Percentiles rank a stretch among this genome's conserved stretches.
phyloP scores from a whole-genome alignment of 2,113 vertebrate species.

The Baryphthengus martii region DNA sequence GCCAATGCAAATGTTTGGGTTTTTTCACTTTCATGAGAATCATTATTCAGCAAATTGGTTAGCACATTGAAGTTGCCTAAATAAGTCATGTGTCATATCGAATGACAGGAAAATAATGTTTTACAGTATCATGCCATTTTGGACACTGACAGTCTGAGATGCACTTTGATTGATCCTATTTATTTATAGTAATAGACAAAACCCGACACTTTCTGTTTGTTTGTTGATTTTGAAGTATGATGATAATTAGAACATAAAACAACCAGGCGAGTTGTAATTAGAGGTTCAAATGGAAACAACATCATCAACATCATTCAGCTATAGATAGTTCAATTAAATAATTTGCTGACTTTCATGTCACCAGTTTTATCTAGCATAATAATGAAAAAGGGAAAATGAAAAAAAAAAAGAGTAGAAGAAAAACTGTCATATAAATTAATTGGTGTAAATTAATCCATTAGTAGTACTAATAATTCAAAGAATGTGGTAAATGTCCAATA shows the following conservation, averaged over 20 bases:
- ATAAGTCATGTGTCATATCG: neutral
- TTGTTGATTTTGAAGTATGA: neutral
- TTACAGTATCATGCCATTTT: neutral
- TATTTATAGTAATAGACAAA: neutral
- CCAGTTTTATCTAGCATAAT: neutral
- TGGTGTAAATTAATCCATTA: neutral
- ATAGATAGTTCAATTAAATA: neutral
- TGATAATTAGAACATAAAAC: neutral
- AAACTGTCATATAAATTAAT: neutral
- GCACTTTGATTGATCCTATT: neutral
- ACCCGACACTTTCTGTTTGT: neutral
- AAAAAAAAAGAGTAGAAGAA: neutral
- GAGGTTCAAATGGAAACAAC: neutral
- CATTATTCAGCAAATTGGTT: neutral
- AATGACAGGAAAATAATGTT: neutral
- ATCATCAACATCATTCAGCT: neutral
- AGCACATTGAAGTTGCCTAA: neutral
- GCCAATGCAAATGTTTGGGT: neutral
- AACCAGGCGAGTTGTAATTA: neutral
- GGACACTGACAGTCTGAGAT: neutral
- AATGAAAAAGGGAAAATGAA: neutral
- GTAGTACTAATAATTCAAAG: neutral
- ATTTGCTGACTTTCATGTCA: conserved; percentile 3
- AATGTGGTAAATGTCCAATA: neutral
- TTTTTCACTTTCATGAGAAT: neutral